A percentile compares a stretch with the other conserved stretches of the same genome.
Conservation (phyloP, 1,140 invertebrate genomes). For the Vanessa atalanta region DNA sequence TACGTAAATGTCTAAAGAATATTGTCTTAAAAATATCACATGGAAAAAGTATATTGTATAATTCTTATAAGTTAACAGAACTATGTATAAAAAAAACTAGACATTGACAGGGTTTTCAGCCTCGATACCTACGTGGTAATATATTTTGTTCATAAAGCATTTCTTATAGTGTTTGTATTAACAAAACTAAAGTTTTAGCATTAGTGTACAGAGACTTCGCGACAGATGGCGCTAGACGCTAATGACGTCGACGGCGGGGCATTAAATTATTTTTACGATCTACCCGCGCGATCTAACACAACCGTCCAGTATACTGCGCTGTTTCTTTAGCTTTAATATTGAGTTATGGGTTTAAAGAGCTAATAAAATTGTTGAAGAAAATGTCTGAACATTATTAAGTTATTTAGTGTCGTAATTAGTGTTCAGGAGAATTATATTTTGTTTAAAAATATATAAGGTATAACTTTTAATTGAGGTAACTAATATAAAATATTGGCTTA, state of each 20-base stretch:
- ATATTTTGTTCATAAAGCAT: slow-evolving; percentile 25
- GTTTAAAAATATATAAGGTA: neutral
- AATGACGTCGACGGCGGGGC: slow-evolving; percentile 63
- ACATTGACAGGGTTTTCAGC: too few species aligned
- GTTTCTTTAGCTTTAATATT: slow-evolving; percentile 41
- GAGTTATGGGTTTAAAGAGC: slow-evolving; percentile 36
- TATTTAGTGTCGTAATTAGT: slow-evolving; percentile 27
- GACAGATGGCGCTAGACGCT: slow-evolving; percentile 66
- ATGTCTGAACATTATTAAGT: slow-evolving; percentile 27
- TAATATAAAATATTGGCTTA: too few species aligned
- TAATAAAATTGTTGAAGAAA: slow-evolving; percentile 32
- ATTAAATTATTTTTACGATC: slow-evolving; percentile 77
- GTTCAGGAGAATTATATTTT: neutral
- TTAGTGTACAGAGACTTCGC: slow-evolving; percentile 35
- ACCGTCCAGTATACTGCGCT: slow-evolving; percentile 46
- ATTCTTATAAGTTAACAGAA: too few species aligned
- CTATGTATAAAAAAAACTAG: too few species aligned
- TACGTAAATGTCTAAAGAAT: neutral
- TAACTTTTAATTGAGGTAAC: slow-evolving; percentile 13
- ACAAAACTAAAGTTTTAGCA: slow-evolving; percentile 33
- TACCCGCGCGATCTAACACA: slow-evolving; percentile 47
- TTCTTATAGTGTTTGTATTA: slow-evolving; percentile 29
- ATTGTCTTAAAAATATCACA: too few species aligned
- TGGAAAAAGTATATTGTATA: too few species aligned
- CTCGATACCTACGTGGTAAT: neutral